These are phyloP conservation scores for Drosophila gaucha DNA, from an alignment of 2,888 invertebrate species.

Conservation along the genomic window DNA sequence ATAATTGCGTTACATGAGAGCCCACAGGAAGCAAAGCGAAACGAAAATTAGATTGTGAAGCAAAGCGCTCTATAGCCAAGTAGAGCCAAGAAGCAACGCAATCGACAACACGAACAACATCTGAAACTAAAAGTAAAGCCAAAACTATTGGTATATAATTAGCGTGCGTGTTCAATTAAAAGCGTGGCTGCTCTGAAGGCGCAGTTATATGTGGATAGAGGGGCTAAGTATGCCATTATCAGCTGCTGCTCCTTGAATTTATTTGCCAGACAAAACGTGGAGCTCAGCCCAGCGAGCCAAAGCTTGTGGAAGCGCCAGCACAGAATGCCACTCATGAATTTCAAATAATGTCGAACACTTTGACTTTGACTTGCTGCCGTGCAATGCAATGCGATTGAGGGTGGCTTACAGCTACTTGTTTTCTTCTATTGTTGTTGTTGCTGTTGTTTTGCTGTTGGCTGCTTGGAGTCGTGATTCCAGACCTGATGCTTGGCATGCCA, in stretches of 20 bases:
- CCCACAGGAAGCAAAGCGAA: slow-evolving; percentile 29
- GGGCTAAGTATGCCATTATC: slow-evolving; percentile 61
- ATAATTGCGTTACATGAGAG: slow-evolving; percentile 69
- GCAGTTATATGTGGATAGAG: slow-evolving; percentile 3
- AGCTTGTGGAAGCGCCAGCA: slow-evolving; percentile 20
- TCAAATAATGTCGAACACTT: slow-evolving; percentile 80
- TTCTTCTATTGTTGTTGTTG: slow-evolving; percentile 23
- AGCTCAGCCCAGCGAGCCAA: slow-evolving; percentile 2
- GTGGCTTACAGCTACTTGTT: slow-evolving; percentile 33
- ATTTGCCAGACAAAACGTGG: slow-evolving; percentile 55
- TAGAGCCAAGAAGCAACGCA: slow-evolving; percentile 11
- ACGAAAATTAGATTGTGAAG: slow-evolving; percentile 44
- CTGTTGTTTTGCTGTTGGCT: slow-evolving; percentile 32
- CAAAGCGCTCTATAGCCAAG: slow-evolving; percentile 12
- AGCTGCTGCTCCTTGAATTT: slow-evolving; percentile 72
- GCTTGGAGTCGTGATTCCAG: slow-evolving; percentile 69
- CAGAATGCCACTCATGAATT: slow-evolving; percentile 75
- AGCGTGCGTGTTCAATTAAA: slow-evolving; percentile 77
- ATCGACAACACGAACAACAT: slow-evolving; percentile 43
- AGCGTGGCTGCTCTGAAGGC: slow-evolving; percentile 12
- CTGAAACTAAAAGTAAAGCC: slow-evolving; percentile 57
- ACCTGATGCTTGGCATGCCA: slow-evolving; percentile 75
- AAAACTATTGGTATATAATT: slow-evolving; percentile 78
- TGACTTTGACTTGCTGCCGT: slow-evolving; percentile 72
- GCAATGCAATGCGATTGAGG: slow-evolving; percentile 66